Conservation (phyloP, 2,113 vertebrate species). For the Pterocles burchelli region DNA sequence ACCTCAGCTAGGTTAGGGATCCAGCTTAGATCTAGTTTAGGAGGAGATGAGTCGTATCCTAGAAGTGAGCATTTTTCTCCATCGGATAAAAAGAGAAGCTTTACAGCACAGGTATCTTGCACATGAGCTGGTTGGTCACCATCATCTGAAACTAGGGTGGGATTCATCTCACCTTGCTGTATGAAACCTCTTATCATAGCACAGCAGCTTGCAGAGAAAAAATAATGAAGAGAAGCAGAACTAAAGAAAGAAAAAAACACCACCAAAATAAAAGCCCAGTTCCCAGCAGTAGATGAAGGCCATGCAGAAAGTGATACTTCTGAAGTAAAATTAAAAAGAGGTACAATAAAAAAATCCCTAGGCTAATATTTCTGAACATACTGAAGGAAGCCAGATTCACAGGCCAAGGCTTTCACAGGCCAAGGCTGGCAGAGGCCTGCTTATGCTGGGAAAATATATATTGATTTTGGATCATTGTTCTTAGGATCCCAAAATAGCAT, state of each 20-base stretch:
- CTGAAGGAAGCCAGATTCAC: not conserved
- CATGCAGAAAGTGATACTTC: not conserved
- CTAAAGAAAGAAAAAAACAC: not conserved
- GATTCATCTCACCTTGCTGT: not conserved
- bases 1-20: not conserved
- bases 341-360: not conserved
- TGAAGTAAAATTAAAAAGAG: not conserved
- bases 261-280: not conserved
- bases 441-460: conserved; percentile 47
- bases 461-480: conserved; percentile 45
- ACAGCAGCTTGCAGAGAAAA: not conserved
- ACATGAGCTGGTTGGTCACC: not conserved
- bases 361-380: not conserved
- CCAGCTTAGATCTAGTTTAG: not conserved
- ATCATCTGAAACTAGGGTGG: not conserved
- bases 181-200: not conserved
- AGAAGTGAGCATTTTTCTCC: not conserved
- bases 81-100: not conserved
- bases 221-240: not conserved
- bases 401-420: conserved; percentile 27
- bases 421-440: conserved; percentile 8
- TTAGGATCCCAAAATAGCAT: conserved; percentile 7
- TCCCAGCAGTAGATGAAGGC: not conserved
- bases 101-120: not conserved
- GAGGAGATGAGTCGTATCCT: not conserved